phyloP scores from a whole-genome alignment of 2,113 vertebrate genomes.

The Pardalotus punctatus region DNA sequence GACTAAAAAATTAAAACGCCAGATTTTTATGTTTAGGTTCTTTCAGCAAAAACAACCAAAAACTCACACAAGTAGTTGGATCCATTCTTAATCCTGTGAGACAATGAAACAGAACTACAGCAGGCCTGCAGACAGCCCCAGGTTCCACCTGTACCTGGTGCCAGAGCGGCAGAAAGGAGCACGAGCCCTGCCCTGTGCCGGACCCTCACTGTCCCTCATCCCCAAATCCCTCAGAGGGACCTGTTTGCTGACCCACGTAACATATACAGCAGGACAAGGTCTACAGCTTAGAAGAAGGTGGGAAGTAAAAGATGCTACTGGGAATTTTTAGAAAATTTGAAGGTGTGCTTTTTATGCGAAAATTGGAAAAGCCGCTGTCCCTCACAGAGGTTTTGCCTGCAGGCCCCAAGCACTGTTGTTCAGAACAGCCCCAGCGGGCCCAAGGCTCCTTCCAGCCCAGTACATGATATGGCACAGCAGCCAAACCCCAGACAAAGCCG shows the following conservation, averaged over 20 bases:
- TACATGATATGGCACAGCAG: fast-evolving
- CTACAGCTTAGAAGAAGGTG: neutral
- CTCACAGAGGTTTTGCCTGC: fast-evolving
- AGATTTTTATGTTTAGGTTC: neutral
- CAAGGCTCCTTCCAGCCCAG: neutral
- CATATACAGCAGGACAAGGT: neutral
- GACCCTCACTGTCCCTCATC: too few species aligned
- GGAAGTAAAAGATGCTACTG: neutral
- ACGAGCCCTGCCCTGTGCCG: fast-evolving
- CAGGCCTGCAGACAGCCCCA: neutral
- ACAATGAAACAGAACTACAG: neutral
- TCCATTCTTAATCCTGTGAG: neutral
- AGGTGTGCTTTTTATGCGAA: neutral
- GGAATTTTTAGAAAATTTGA: neutral
- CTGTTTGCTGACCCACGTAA: neutral
- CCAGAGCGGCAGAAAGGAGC: neutral
- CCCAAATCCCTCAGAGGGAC: neutral
- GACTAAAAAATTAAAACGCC: neutral
- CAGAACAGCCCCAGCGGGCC: fast-evolving
- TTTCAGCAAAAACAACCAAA: neutral
- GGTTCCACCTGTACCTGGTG: neutral
- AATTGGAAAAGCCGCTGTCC: fast-evolving
- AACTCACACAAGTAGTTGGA: fast-evolving
- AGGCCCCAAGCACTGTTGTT: fast-evolving
- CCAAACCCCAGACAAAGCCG: fast-evolving